These are phyloP conservation scores for Chiloscyllium plagiosum DNA, from an alignment of 2,113 vertebrate species.

Conservation along the genomic window DNA sequence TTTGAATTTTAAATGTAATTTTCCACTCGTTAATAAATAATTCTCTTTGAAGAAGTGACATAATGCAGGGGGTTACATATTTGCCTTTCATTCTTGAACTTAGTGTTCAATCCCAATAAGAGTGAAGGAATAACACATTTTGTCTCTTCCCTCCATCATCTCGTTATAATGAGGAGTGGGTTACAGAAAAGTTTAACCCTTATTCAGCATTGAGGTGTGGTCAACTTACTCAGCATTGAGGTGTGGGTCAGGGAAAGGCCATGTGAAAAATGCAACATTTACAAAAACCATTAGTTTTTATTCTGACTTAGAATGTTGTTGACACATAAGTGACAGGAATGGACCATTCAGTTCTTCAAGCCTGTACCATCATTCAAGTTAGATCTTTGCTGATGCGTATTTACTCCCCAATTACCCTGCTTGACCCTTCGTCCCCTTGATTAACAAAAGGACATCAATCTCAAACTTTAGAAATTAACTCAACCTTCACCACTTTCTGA, in stretches of 20 bases:
- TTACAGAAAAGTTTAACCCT: background rate
- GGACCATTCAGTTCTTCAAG: too few relatives aligned
- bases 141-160: background rate
- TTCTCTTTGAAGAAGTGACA: background rate
- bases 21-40: background rate
- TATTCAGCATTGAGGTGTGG: background rate
- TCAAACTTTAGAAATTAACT: background rate
- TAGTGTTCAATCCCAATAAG: background rate
- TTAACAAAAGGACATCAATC: background rate
- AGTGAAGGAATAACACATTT: background rate
- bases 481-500: background rate
- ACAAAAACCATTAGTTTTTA: too few relatives aligned
- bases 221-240: background rate
- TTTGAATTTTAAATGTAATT: background rate
- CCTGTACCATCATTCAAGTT: too few relatives aligned
- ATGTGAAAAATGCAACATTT: background rate
- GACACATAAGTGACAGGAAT: too few relatives aligned
- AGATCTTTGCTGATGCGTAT: background rate
- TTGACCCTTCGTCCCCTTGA: too few relatives aligned
- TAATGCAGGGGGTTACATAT: background rate
- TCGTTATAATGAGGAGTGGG: background rate
- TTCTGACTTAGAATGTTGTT: background rate
- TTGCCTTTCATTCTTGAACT: background rate
- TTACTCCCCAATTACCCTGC: too few relatives aligned
- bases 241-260: background rate